These are phyloP conservation scores for Carollia perspicillata DNA, from an alignment of 2,113 vertebrate genomes.

Conservation along the genomic window DNA sequence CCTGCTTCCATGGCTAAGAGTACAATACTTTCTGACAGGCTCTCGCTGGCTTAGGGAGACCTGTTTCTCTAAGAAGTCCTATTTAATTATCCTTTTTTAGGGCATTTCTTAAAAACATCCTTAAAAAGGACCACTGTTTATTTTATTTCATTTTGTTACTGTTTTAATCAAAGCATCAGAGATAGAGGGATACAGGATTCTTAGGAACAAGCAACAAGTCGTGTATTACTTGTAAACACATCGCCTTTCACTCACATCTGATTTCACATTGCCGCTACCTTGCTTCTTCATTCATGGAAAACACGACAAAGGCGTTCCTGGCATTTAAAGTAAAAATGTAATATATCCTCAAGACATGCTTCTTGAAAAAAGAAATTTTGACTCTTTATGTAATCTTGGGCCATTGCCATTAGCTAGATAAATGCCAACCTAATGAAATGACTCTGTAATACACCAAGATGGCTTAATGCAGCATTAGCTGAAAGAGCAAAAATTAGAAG, in stretches of 20 bases:
- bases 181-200: background rate
- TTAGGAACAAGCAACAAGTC: constrained; percentile 3
- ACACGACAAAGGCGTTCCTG: constrained; percentile 9
- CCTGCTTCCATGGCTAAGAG: background rate
- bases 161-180: constrained; percentile 46
- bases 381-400: constrained; percentile 55
- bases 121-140: background rate
- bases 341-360: constrained; percentile 36
- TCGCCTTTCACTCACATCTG: background rate
- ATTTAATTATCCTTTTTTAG: constrained; percentile 3
- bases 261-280: background rate
- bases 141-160: constrained; percentile 14
- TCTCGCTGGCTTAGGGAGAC: background rate
- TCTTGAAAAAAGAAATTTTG: constrained; percentile 31
- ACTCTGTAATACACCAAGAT: constrained; percentile 64
- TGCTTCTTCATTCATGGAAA: constrained; percentile 50
- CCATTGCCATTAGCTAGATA: constrained; percentile 65
- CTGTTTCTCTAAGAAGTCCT: background rate
- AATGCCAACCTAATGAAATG: constrained; percentile 72
- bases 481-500: constrained; percentile 69
- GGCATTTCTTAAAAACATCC: background rate
- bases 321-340: constrained; percentile 41
- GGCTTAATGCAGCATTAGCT: constrained; percentile 58
- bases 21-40: background rate
- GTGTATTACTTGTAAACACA: background rate